These are phyloP conservation scores for Drosophila neocordata DNA, from an alignment of 1,140 invertebrate genomes.

Conservation along the genomic window DNA sequence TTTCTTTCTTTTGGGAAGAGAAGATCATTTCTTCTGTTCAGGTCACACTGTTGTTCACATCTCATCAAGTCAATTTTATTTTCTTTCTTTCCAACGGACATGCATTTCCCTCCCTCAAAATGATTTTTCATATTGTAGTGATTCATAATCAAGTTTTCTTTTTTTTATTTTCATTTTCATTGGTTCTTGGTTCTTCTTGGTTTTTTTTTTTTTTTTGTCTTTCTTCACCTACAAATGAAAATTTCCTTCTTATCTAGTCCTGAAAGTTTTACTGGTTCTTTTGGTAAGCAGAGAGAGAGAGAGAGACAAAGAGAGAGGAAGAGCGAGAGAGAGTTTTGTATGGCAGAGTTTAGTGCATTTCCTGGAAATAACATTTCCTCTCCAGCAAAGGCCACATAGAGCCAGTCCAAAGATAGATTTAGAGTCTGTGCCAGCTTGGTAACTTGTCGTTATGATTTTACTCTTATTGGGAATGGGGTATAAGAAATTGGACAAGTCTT, in stretches of 20 bases:
- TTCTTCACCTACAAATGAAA: slow-evolving; percentile 31
- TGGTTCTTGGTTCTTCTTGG: too few relatives aligned
- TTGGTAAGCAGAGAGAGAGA: background rate
- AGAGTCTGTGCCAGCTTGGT: slow-evolving; percentile 25
- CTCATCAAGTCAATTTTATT: slow-evolving; percentile 10
- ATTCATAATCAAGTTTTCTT: slow-evolving; percentile 41
- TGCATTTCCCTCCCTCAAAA: slow-evolving; percentile 36
- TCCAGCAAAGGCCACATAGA: slow-evolving; percentile 9
- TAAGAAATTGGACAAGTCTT: background rate
- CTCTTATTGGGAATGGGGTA: background rate
- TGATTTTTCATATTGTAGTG: slow-evolving; percentile 53
- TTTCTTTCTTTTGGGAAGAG: slow-evolving; percentile 36
- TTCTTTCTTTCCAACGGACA: slow-evolving; percentile 24
- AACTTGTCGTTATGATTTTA: slow-evolving; percentile 42
- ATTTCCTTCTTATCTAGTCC: slow-evolving; percentile 46
- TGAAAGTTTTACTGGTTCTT: slow-evolving; percentile 29
- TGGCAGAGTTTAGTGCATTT: slow-evolving; percentile 62
- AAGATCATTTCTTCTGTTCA: slow-evolving; percentile 66
- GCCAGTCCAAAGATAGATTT: background rate
- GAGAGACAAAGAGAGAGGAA: background rate
- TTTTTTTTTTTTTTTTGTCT: slow-evolving; percentile 16
- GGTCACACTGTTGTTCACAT: slow-evolving; percentile 53
- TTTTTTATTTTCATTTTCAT: background rate
- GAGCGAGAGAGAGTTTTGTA: background rate
- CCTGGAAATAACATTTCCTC: slow-evolving; percentile 73